Percentiles rank a stretch among this genome's conserved stretches.
These are phyloP conservation scores for Noctua janthe DNA, from an alignment of 2,888 invertebrate genomes.

Conservation along the genomic window DNA sequence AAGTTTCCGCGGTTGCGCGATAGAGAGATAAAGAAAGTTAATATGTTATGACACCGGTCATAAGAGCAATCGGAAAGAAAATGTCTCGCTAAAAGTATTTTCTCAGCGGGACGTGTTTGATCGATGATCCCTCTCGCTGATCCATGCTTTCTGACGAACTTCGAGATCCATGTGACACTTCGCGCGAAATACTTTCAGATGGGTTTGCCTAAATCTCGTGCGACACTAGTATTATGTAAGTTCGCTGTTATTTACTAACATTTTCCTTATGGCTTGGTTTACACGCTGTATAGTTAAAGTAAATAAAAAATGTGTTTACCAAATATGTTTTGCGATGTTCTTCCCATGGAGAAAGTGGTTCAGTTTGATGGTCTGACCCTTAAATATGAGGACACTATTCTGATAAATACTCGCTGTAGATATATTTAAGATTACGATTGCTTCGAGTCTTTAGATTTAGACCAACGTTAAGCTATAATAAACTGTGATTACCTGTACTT, in stretches of 20 bases:
- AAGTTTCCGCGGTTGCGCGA: background rate
- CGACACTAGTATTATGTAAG: constrained; percentile 15
- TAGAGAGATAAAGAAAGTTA: background rate
- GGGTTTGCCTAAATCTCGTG: background rate
- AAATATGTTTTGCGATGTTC: background rate
- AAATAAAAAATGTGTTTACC: background rate
- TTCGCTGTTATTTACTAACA: constrained; percentile 10
- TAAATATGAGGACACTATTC: background rate
- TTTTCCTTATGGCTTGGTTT: background rate
- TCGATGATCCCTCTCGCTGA: constrained; percentile 35
- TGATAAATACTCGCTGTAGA: background rate
- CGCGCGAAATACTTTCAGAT: background rate
- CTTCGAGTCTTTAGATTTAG: background rate
- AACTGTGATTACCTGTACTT: background rate
- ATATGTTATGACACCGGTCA: constrained; percentile 10
- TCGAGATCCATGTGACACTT: constrained; percentile 26
- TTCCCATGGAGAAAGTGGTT: background rate
- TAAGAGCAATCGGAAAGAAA: constrained; percentile 21
- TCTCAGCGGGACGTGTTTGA: constrained; percentile 18
- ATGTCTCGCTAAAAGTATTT: constrained; percentile 15
- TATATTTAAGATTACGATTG: background rate
- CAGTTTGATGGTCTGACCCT: background rate
- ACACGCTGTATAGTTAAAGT: background rate
- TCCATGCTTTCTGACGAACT: constrained; percentile 36
- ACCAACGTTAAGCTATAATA: background rate